These are phyloP conservation scores for Rattus norvegicus DNA, from an alignment of 2,113 vertebrate species.

Conservation along the genomic window DNA sequence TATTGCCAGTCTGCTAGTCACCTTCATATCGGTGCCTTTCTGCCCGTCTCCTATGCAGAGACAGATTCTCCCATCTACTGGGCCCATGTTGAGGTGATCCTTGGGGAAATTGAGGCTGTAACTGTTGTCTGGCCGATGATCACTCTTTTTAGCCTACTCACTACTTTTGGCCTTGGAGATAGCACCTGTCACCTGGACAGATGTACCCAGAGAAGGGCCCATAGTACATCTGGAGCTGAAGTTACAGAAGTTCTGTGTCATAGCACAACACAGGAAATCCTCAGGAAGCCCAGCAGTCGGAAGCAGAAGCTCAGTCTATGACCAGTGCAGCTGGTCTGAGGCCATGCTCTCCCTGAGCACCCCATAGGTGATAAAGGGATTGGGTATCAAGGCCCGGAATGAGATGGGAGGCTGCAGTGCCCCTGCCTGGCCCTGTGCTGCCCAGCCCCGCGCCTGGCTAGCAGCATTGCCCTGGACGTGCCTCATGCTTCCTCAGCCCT, in stretches of 20 bases:
- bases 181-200: neutral
- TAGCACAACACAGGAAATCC: too few relatives aligned
- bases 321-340: neutral
- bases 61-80: neutral
- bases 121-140: neutral
- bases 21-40: neutral
- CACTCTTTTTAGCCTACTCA: neutral
- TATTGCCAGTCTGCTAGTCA: neutral
- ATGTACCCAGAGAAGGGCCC: neutral
- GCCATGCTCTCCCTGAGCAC: neutral
- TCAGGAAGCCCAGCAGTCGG: neutral
- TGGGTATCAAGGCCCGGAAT: neutral
- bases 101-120: neutral
- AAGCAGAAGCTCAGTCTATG: neutral
- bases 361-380: neutral
- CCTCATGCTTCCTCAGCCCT: neutral
- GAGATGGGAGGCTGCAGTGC: neutral
- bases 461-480: neutral
- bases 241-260: neutral
- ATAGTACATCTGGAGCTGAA: neutral
- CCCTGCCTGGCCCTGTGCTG: neutral
- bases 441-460: neutral
- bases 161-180: neutral
- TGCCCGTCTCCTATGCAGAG: neutral
- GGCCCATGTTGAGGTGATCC: neutral